These are phyloP conservation scores for Rhopalosiphum maidis DNA, from an alignment of 1,140 invertebrate species.

Conservation along the genomic window DNA sequence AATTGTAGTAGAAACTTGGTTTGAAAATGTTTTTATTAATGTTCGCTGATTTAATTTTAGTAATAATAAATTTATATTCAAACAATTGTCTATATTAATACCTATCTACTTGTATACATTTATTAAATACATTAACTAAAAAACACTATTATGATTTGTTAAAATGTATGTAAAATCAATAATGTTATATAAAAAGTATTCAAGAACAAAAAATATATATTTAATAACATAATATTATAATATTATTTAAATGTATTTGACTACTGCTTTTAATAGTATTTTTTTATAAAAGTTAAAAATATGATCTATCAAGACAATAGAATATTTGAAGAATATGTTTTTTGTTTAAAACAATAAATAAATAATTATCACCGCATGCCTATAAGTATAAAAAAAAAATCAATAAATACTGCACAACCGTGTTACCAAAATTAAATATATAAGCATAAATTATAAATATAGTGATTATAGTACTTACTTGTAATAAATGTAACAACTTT, in stretches of 20 bases:
- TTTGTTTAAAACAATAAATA: neutral
- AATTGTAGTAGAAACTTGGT: too few relatives aligned
- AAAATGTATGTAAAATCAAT: too few relatives aligned
- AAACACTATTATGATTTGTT: too few relatives aligned
- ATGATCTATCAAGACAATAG: neutral
- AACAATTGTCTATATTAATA: too few relatives aligned
- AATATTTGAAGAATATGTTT: neutral
- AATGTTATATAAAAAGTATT: too few relatives aligned
- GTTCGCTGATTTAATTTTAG: too few relatives aligned
- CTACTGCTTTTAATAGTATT: neutral
- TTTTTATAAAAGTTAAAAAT: neutral
- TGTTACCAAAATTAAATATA: neutral
- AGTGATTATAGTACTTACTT: neutral
- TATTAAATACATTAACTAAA: too few relatives aligned
- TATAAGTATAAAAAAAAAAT: neutral
- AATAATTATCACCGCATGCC: neutral
- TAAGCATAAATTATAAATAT: neutral
- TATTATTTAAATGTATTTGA: neutral
- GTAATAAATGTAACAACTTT: neutral
- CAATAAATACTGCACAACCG: neutral
- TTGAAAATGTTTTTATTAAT: too few relatives aligned
- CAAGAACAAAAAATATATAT: too few relatives aligned
- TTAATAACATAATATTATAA: neutral
- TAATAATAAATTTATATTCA: too few relatives aligned
- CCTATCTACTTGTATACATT: too few relatives aligned